phyloP scores from a whole-genome alignment of 2,113 vertebrate species.

The Verasper variegatus region DNA sequence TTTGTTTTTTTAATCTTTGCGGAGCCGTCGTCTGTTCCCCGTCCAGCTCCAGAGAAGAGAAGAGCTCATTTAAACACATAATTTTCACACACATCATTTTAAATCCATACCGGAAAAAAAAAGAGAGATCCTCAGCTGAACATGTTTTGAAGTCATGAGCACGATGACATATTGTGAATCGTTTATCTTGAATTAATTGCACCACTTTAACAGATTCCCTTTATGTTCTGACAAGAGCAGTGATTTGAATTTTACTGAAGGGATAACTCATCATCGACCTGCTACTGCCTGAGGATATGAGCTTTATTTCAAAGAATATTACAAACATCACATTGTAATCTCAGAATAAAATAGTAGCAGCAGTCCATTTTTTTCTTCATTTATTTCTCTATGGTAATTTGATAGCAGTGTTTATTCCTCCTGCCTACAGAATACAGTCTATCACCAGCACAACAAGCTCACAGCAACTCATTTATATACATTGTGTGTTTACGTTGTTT shows the following conservation, averaged over 20 bases:
- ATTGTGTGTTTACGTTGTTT: slow-evolving; percentile 46
- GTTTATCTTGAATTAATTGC: slow-evolving; percentile 14
- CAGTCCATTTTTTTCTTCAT: background rate
- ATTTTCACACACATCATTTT: background rate
- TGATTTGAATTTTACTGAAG: slow-evolving; percentile 1
- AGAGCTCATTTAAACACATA: slow-evolving; percentile 16
- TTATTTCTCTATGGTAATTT: background rate
- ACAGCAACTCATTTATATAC: slow-evolving; percentile 31
- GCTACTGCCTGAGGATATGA: slow-evolving; percentile 18
- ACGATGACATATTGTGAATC: slow-evolving; percentile 1
- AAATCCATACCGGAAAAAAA: background rate
- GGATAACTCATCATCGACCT: slow-evolving; percentile 18
- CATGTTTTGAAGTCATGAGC: background rate
- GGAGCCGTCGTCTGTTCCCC: slow-evolving; percentile 22
- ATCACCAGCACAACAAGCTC: slow-evolving; percentile 50
- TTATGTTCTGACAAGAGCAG: slow-evolving; percentile 16
- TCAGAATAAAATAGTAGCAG: background rate
- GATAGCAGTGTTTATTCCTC: slow-evolving; percentile 27
- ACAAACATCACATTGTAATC: background rate
- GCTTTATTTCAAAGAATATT: slow-evolving; percentile 7
- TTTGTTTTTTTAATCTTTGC: slow-evolving; percentile 16
- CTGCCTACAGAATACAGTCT: slow-evolving; percentile 10
- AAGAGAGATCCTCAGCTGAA: background rate
- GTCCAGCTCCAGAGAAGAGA: slow-evolving; percentile 23
- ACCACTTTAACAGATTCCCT: slow-evolving; percentile 4